Evolutionary conservation across 2,113 vertebrate genomes (phyloP).

Genomic region (Hystrix brachyura): DNA sequence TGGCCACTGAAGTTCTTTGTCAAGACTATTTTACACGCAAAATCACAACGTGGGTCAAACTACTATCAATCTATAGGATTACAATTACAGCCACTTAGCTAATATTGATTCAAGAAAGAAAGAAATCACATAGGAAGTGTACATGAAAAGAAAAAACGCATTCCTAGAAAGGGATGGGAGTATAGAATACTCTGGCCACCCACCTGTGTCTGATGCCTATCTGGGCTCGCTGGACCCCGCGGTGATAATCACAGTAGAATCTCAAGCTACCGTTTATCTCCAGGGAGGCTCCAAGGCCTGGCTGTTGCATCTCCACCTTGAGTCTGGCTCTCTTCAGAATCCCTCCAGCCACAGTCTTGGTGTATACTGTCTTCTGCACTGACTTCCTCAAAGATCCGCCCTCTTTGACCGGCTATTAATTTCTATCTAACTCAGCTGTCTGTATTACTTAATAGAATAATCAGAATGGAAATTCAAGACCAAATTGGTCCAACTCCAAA

Average conservation of each 20-base stretch:
- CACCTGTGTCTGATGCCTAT: background rate
- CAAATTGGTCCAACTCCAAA: background rate
- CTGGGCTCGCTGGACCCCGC: background rate
- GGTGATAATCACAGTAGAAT: background rate
- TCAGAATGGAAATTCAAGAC: background rate
- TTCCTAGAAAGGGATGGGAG: background rate
- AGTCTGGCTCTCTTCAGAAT: background rate
- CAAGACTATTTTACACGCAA: background rate
- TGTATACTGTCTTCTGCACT: background rate
- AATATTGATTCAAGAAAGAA: background rate
- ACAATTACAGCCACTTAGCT: background rate
- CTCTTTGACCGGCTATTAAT: background rate
- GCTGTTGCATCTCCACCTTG: background rate
- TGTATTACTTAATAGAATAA: background rate
- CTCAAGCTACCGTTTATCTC: background rate
- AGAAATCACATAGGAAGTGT: background rate
- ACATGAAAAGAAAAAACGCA: background rate
- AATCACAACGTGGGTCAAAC: background rate
- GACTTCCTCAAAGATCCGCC: background rate
- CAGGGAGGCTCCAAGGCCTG: background rate
- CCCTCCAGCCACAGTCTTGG: background rate
- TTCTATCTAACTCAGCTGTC: background rate
- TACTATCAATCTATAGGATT: background rate
- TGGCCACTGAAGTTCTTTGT: background rate
- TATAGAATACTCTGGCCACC: background rate